These are phyloP conservation scores for Drosophila quadrilineata DNA, from an alignment of 1,140 invertebrate species.

Conservation along the genomic window DNA sequence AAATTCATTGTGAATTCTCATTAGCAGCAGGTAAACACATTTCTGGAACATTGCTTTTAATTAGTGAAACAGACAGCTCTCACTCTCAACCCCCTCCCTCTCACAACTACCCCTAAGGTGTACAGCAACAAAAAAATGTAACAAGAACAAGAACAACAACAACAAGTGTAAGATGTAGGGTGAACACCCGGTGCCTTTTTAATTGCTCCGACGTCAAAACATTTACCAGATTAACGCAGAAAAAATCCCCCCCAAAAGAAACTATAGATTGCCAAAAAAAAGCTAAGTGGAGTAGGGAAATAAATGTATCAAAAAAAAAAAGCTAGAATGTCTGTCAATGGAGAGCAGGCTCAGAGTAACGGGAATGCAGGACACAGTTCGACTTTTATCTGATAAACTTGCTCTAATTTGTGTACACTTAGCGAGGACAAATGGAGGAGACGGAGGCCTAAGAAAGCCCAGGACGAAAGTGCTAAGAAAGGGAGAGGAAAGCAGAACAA, in stretches of 20 bases:
- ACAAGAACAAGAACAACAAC: slow-evolving; percentile 16
- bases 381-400: slow-evolving; percentile 73
- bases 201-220: slow-evolving; percentile 75
- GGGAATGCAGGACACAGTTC: slow-evolving; percentile 20
- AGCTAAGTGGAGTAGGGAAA: not conserved
- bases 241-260: slow-evolving; percentile 42
- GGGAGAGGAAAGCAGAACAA: not conserved
- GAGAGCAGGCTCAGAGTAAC: slow-evolving; percentile 33
- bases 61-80: slow-evolving; percentile 68
- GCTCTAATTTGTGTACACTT: slow-evolving; percentile 80
- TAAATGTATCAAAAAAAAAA: not conserved
- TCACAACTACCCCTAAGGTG: not conserved
- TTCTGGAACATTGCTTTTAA: slow-evolving; percentile 78
- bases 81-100: slow-evolving; percentile 45
- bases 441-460: not conserved
- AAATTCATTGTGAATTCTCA: slow-evolving; percentile 78
- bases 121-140: slow-evolving; percentile 42
- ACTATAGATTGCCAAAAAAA: slow-evolving; percentile 46
- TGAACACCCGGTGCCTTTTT: slow-evolving; percentile 66
- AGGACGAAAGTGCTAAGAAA: slow-evolving; percentile 18
- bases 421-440: slow-evolving; percentile 26
- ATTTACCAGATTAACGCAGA: slow-evolving; percentile 73
- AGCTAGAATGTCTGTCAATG: slow-evolving; percentile 56
- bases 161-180: slow-evolving; percentile 38
- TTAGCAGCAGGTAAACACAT: slow-evolving; percentile 77